phyloP scores from a whole-genome alignment of 2,113 vertebrate species.

The Plestiodon gilberti region DNA sequence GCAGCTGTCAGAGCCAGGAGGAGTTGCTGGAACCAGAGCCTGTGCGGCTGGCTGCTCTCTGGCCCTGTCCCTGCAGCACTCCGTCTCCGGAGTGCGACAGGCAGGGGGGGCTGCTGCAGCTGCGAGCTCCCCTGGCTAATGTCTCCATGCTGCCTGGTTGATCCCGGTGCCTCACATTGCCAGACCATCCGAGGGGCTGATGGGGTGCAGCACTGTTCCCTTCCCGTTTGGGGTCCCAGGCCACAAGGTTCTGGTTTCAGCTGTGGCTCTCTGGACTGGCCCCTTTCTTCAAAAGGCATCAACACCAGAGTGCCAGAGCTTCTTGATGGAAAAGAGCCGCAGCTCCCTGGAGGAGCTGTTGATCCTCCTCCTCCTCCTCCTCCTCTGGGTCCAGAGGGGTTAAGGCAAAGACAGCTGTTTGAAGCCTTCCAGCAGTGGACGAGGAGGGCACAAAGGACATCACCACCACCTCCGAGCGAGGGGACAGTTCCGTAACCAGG shows the following conservation, averaged over 20 bases:
- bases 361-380: too few species aligned
- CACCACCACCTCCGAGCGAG: not conserved
- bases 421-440: not conserved
- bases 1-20: too few species aligned
- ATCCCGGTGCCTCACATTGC: too few species aligned
- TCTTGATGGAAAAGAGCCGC: too few species aligned
- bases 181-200: not conserved
- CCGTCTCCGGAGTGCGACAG: not conserved
- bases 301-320: too few species aligned
- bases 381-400: not conserved
- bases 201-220: not conserved
- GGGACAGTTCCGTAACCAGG: not conserved
- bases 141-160: not conserved
- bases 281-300: too few species aligned
- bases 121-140: too few species aligned
- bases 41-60: not conserved
- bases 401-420: not conserved
- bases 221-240: too few species aligned
- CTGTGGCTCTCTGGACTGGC: not conserved
- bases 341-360: too few species aligned
- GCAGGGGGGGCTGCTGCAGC: not conserved
- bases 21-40: not conserved
- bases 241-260: not conserved
- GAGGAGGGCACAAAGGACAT: rapidly evolving
- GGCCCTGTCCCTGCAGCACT: not conserved